Percentiles rank a stretch among this genome's conserved stretches.
Conservation (phyloP, 2,797 vertebrate genomes). For the Karalla daura region DNA sequence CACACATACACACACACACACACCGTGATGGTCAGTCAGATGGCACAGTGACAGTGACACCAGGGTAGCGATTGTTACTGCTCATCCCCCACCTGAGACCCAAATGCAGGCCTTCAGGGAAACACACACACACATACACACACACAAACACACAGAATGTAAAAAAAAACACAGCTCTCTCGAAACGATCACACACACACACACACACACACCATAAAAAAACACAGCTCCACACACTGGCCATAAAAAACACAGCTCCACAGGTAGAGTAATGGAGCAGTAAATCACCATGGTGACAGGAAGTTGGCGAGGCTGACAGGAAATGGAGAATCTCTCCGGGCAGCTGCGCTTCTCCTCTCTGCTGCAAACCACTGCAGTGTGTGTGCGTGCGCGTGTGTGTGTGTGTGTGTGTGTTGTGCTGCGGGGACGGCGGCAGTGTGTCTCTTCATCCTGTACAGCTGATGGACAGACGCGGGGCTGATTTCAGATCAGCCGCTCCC, state of each 20-base stretch:
- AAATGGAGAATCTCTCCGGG: conserved; percentile 35
- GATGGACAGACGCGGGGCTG: background rate
- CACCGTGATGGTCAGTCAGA: background rate
- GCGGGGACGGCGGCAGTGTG: too few species aligned
- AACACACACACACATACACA: conserved; percentile 7
- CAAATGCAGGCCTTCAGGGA: conserved; percentile 1
- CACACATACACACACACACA: conserved; percentile 14
- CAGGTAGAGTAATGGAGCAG: conserved; percentile 39
- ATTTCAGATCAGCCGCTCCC: background rate
- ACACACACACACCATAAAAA: background rate
- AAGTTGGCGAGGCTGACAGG: conserved; percentile 39
- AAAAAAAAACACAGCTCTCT: too few species aligned
- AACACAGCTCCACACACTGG: conserved; percentile 3
- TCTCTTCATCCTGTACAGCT: background rate
- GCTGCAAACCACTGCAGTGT: conserved; percentile 2
- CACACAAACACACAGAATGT: background rate
- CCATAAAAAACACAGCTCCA: conserved; percentile 23
- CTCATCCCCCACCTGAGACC: conserved; percentile 40
- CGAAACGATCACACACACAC: background rate
- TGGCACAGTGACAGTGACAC: conserved; percentile 11
- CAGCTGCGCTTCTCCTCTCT: conserved; percentile 15
- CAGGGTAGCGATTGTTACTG: conserved; percentile 32
- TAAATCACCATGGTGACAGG: conserved; percentile 53
- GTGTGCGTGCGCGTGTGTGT: background rate
- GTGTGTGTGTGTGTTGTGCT: background rate